Evolutionary conservation across 2,797 vertebrate species (phyloP).

Genomic region (Mionectes olivaceus): DNA sequence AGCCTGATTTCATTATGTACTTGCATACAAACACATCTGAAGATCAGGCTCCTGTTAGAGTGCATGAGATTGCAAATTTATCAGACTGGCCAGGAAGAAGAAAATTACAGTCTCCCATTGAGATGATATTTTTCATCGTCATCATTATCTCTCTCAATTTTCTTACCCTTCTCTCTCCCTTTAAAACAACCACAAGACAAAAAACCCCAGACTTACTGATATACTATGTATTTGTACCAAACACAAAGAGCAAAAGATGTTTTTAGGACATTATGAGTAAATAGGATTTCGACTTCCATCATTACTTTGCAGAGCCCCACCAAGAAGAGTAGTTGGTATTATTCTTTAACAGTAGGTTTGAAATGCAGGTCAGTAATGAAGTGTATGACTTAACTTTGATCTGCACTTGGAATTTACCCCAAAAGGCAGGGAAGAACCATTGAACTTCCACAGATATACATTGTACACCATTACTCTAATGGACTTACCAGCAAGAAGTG

Average conservation of each 20-base stretch:
- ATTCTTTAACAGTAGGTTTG: not conserved
- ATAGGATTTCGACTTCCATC: not conserved
- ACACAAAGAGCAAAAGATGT: not conserved
- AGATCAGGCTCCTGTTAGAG: not conserved
- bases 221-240: not conserved
- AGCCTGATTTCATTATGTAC: not conserved
- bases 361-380: not conserved
- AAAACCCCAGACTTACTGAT: not conserved
- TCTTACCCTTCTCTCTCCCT: not conserved
- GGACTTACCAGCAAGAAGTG: not conserved
- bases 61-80: slow-evolving; percentile 39
- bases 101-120: not conserved
- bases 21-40: not conserved
- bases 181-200: not conserved
- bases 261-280: not conserved
- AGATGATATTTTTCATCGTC: not conserved
- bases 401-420: not conserved
- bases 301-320: not conserved
- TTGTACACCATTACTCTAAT: not conserved
- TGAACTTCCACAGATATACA: not conserved
- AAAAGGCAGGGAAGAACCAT: not conserved
- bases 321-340: not conserved
- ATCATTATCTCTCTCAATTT: not conserved
- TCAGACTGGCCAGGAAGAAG: not conserved
- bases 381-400: not conserved